Base-by-base conservation (phyloP, 2,797 vertebrate genomes). In the Okamejei kenojei region DNA sequence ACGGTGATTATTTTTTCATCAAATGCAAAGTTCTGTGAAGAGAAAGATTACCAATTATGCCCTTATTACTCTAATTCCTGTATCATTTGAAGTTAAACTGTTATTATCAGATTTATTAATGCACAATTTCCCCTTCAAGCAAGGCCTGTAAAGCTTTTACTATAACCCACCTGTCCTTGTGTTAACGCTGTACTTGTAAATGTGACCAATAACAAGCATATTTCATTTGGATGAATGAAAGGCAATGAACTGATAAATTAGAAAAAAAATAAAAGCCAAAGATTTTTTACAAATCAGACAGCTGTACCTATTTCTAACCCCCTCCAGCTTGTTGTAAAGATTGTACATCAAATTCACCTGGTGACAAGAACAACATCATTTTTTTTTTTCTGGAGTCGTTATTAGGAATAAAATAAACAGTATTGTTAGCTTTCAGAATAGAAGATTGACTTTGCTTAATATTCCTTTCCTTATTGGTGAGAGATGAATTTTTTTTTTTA, bases 221-320 rank as follows among this genome's bases (percentile, higher is more conserved):
- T 92, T 74, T 76, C 71, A 92, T 76, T 71, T 17, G n/a, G 23
- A 74, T 54, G 38, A 92, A 76, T 92, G 71, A 92, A 92, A 92
- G 21, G 90, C 71, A 92, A 76, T 92, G 90, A 92, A 92, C 90
- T 54, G 65, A 45, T 92, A 92, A 76, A 92, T 54, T 76, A 92
- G 71, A 23, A 92, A 38, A 35, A 74, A 91, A 91, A 8, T 13
- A 71, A 54, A 92, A 76, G 10, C 45, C 29, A 23, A 92, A 29
- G 74, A 74, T 91, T 54, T 76, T 92, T 54, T 4, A 54, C 32
- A 54, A 92, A 58, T 76, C 90, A 54, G 90, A 76, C 35, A 74
- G 29, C 7, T 54, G 23, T 76, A 76, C 23, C 71, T 38, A 54
- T 92, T 73, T 92, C 90, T 76, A 92, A 73, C 26, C 29, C 90